These are phyloP conservation scores for Acanthurus tractus DNA, from an alignment of 2,797 vertebrate species.

Conservation along the genomic window DNA sequence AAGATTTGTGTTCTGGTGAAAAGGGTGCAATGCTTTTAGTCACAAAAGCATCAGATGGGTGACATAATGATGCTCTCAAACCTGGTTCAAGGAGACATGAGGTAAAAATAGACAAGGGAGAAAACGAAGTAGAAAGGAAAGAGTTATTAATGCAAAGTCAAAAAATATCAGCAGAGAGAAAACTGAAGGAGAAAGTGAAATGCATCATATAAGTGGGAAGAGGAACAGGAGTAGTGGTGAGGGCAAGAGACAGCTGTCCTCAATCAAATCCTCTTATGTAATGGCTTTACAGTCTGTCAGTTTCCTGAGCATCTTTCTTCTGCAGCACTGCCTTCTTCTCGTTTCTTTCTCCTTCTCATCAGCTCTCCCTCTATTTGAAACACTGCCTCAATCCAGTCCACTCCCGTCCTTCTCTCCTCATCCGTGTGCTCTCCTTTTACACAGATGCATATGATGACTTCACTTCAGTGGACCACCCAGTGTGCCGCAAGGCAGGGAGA, in stretches of 20 bases:
- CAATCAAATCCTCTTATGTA: constrained; percentile 57
- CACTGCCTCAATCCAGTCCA: not conserved
- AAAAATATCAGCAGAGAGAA: not conserved
- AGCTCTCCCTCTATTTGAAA: not conserved
- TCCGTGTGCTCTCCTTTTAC: constrained; percentile 1
- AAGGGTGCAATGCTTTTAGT: not conserved
- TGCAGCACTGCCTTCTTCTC: not conserved
- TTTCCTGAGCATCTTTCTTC: constrained; percentile 26
- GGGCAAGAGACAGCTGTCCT: constrained; percentile 28
- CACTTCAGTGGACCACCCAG: constrained; percentile 23
- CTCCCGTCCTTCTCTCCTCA: not conserved
- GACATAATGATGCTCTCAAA: constrained; percentile 7
- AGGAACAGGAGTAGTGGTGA: not conserved
- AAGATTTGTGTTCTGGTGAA: not conserved
- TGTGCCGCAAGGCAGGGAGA: constrained; percentile 32
- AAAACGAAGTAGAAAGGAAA: constrained; percentile 9
- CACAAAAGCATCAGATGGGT: not conserved
- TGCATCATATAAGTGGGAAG: constrained; percentile 22
- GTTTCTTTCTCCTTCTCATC: not conserved
- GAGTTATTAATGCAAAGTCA: not conserved
- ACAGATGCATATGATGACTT: constrained; percentile 28
- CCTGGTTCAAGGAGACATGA: not conserved
- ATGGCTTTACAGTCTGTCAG: constrained; percentile 44
- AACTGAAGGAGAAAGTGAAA: constrained; percentile 28
- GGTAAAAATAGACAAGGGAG: not conserved